These are phyloP conservation scores for Nephrotoma appendiculata DNA, from an alignment of 2,888 invertebrate genomes.

Conservation along the genomic window DNA sequence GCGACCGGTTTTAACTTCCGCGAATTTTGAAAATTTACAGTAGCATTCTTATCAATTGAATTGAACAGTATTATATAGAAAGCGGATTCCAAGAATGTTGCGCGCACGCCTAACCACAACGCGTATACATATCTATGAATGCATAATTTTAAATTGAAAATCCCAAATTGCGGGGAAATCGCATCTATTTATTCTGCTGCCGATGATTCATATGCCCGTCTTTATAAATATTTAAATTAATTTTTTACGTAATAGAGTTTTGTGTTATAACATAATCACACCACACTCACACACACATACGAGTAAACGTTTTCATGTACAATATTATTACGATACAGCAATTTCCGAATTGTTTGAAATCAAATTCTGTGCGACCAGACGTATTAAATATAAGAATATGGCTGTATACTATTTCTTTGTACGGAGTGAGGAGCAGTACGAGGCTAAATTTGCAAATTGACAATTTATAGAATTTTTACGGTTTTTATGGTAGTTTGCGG, in stretches of 20 bases:
- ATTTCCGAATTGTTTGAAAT: neutral
- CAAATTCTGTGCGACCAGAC: neutral
- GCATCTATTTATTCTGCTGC: neutral
- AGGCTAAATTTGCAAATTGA: neutral
- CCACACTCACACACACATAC: neutral
- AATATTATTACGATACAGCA: neutral
- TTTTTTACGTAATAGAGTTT: neutral
- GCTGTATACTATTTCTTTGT: neutral
- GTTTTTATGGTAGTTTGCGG: neutral
- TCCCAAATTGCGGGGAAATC: neutral
- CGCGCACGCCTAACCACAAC: neutral
- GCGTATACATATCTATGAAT: neutral
- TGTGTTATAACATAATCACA: neutral
- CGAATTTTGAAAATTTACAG: neutral
- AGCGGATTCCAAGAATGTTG: neutral
- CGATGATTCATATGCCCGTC: neutral
- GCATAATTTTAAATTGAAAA: neutral
- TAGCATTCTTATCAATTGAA: neutral
- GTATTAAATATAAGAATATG: neutral
- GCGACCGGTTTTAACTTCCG: neutral
- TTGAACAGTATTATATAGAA: neutral
- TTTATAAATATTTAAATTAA: neutral
- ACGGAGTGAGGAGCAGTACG: neutral
- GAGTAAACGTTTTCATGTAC: no score
- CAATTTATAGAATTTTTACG: neutral